These are phyloP conservation scores for Lontra canadensis DNA, from an alignment of 2,113 vertebrate genomes.

Conservation along the genomic window DNA sequence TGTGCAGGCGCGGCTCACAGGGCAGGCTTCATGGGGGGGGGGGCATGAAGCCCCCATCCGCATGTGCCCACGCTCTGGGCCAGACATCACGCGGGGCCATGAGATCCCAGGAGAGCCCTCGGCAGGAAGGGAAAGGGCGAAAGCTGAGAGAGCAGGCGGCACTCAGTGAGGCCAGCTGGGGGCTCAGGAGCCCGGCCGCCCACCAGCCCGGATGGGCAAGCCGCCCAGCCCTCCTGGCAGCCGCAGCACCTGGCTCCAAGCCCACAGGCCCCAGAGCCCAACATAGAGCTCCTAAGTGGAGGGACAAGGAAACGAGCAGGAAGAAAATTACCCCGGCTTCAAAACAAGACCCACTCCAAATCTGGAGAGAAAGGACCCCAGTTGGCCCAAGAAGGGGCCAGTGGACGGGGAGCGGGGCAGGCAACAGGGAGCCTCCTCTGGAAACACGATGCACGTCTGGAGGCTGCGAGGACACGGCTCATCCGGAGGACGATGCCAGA, in stretches of 20 bases:
- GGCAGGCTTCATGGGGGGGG: fast-evolving
- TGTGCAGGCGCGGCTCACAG: neutral
- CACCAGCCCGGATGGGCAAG: fast-evolving
- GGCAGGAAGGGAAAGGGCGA: neutral
- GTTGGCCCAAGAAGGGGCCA: neutral
- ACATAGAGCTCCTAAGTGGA: neutral
- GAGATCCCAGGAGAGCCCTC: fast-evolving
- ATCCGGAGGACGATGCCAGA: neutral
- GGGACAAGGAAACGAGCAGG: neutral
- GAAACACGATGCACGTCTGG: fast-evolving
- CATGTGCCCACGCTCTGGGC: fast-evolving
- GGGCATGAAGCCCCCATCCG: fast-evolving
- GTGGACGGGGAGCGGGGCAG: too few relatives aligned
- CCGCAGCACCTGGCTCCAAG: neutral
- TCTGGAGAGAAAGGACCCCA: neutral
- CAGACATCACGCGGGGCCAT: fast-evolving
- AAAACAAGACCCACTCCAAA: neutral
- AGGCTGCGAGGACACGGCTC: fast-evolving
- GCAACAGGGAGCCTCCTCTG: neutral
- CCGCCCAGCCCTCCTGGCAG: neutral
- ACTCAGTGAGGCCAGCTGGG: fast-evolving
- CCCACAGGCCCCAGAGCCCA: fast-evolving
- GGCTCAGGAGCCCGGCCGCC: neutral
- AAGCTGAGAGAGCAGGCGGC: neutral
- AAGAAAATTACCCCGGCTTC: neutral